A percentile compares a stretch with the other conserved stretches of the same genome.
These are phyloP conservation scores for Eptatretus burgeri DNA, from an alignment of 2,113 vertebrate species.

Conservation along the genomic window DNA sequence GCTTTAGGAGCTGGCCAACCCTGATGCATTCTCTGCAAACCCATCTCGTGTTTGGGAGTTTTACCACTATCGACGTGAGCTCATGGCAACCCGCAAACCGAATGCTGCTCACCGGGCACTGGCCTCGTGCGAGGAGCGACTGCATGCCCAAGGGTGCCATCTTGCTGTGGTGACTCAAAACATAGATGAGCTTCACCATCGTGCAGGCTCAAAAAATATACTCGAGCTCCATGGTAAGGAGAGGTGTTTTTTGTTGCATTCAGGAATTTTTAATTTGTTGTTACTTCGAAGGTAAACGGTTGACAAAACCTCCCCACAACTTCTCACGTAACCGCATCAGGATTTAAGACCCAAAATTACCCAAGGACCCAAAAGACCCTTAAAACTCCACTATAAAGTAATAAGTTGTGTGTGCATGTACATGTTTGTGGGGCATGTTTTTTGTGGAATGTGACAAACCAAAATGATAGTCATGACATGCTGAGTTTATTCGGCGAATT, in stretches of 20 bases:
- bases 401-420: no score
- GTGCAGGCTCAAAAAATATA: slow-evolving; percentile 54
- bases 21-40: slow-evolving; percentile 44
- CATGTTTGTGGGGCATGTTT: no score
- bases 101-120: slow-evolving; percentile 45
- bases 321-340: no score
- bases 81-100: slow-evolving; percentile 32
- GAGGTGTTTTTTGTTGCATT: not conserved
- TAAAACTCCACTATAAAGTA: no score
- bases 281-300: no score
- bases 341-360: no score
- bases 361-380: no score
- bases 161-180: slow-evolving; percentile 69
- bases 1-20: slow-evolving; percentile 49
- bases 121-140: slow-evolving; percentile 42
- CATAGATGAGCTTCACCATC: slow-evolving; percentile 56
- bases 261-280: not conserved
- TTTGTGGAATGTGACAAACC: no score
- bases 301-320: no score
- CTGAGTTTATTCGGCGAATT: no score
- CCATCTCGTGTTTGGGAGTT: slow-evolving; percentile 84
- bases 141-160: slow-evolving; percentile 37
- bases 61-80: slow-evolving; percentile 59
- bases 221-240: slow-evolving; percentile 26
- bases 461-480: no score